Percentiles rank a stretch among this genome's conserved stretches.
phyloP scores from a whole-genome alignment of 2,113 vertebrate genomes.

The Anseranas semipalmata region DNA sequence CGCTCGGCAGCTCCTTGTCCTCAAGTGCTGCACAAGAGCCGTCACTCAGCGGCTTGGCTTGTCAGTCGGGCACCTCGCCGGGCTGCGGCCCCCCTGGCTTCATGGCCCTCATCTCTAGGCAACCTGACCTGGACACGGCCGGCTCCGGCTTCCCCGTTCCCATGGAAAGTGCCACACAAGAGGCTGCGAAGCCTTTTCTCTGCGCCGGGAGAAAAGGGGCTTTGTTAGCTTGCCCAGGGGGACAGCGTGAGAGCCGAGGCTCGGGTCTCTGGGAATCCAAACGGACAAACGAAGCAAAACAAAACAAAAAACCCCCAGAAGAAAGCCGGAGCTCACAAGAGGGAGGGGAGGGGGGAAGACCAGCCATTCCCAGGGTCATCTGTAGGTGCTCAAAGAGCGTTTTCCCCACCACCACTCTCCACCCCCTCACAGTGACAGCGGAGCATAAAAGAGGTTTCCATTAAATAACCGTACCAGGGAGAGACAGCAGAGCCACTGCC shows the following conservation, averaged over 20 bases:
- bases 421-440: background rate
- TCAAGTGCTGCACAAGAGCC: conserved; percentile 65
- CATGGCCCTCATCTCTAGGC: conserved; percentile 81
- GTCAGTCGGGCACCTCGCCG: conserved; percentile 48
- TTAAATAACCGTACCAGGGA: background rate
- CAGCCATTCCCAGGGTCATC: conserved; percentile 73
- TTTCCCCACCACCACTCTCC: background rate
- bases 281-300: conserved; percentile 78
- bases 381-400: conserved; percentile 64
- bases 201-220: conserved; percentile 89
- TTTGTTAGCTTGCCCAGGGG: conserved; percentile 95
- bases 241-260: conserved; percentile 86
- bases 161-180: conserved; percentile 89
- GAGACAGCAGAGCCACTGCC: background rate
- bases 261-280: conserved; percentile 86
- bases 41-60: conserved; percentile 69
- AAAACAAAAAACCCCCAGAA: conserved; percentile 37
- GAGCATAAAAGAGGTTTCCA: conserved; percentile 41
- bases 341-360: background rate
- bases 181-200: conserved; percentile 88
- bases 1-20: conserved; percentile 57
- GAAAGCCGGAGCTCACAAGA: conserved; percentile 64
- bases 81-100: conserved; percentile 55
- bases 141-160: conserved; percentile 82
- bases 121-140: conserved; percentile 85